Conservation (phyloP, 2,113 vertebrate genomes). For the Dipodomys stephensi region DNA sequence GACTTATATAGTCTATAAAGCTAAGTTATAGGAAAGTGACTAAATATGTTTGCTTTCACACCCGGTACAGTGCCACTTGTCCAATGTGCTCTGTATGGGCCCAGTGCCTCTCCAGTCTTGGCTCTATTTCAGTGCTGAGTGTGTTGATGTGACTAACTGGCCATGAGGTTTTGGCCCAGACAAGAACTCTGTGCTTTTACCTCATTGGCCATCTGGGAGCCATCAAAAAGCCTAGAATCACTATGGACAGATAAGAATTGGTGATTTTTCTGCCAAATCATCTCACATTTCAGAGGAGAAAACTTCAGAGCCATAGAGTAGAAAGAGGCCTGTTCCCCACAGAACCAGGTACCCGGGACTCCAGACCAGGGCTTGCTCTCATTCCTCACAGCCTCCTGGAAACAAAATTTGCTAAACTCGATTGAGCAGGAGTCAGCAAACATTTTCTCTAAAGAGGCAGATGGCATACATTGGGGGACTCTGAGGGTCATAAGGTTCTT, state of each 20-base stretch:
- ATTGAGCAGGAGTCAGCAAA: background rate
- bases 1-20: background rate
- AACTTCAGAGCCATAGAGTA: background rate
- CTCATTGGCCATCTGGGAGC: background rate
- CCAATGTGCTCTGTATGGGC: background rate
- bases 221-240: background rate
- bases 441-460: background rate
- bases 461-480: slow-evolving; percentile 24
- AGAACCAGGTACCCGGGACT: background rate
- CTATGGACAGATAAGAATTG: background rate
- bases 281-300: background rate
- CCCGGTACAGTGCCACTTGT: background rate
- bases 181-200: background rate
- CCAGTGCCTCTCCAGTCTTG: background rate
- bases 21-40: background rate
- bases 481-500: background rate
- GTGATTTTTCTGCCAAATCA: background rate
- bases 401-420: slow-evolving; percentile 1
- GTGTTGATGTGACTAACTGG: background rate
- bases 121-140: background rate
- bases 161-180: background rate
- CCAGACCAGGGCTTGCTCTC: background rate
- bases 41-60: background rate
- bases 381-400: background rate
- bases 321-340: too few species aligned